Evolutionary conservation across 1,140 invertebrate genomes (phyloP), one percentile per base, ranked within the genome.

Genomic region (Euwallacea fornicatus): DNA sequence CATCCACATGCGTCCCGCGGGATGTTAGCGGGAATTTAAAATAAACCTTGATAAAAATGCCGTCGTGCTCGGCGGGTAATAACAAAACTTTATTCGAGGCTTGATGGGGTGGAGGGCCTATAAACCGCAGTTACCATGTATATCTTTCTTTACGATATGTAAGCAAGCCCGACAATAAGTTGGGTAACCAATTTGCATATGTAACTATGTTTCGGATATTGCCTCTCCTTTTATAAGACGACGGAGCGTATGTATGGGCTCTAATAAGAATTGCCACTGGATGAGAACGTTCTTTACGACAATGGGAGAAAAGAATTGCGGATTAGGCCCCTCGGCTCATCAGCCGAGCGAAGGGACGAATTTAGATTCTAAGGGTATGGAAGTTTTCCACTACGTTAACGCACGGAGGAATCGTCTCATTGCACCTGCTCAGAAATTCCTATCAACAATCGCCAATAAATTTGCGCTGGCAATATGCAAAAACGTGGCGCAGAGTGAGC

Each of bases 141-240:
- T 69, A 71, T 71, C 47, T 74, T 73, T 74, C 76, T 77, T 76
- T 77, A 76, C 71, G 76, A 75, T 74, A 74, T 75, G 74, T 74
- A 69, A 69, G 67, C 67, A 69, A 69, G 58, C 59, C 44, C 59
- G 71, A 77, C 75, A 77, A 77, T 76, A 76, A 77, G 76, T 77
- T 77, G 76, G 69, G 72, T 73, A 73, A 71, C 75, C 76, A 77
- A 77, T 77, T 77, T 77, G 76, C 76, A 77, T 77, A 77, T 77
- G 76, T 77, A 77, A 77, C 76, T 74, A 77, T 75, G 74, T 75
- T 73, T 77, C 72, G 72, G 54, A 74, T 74, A 76, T 76, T 73
- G 71, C 66, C 63, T 44, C 66, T 42, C 54, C 66, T 53, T 41
- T 68, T 68, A 68, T 68, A 68, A 68, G 66, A 68, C 55, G 13